Evolutionary conservation across 1,140 invertebrate species (phyloP).

Genomic region (Cherax quadricarinatus): DNA sequence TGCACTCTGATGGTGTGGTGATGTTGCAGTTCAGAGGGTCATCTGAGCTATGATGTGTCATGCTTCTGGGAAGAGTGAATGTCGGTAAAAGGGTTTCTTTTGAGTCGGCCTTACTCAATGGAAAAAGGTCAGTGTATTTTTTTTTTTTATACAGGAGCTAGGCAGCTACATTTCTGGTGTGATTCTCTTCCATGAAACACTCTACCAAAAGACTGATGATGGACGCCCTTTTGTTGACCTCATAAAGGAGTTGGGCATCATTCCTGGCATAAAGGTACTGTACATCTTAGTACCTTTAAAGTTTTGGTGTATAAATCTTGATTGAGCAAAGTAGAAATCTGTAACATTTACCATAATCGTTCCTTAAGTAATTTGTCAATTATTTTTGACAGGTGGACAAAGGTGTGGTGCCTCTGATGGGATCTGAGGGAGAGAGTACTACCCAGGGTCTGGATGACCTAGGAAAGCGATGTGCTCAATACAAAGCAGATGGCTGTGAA

Average conservation of each 20-base stretch:
- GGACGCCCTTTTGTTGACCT: constrained; percentile 89
- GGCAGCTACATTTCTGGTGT: constrained; percentile 88
- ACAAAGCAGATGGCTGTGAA: constrained; percentile 98
- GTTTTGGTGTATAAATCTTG: no score
- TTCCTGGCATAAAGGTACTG: constrained; percentile 91
- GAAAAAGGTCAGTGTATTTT: no score
- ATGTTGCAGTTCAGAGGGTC: no score
- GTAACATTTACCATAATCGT: no score
- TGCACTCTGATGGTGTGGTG: no score
- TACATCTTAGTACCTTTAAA: neutral
- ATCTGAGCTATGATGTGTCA: no score
- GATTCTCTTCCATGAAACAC: constrained; percentile 97
- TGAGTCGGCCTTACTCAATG: no score
- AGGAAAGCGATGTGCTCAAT: constrained; percentile 94
- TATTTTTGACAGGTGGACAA: constrained; percentile 80
- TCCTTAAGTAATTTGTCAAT: neutral
- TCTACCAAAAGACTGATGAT: constrained; percentile 95
- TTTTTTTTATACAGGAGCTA: constrained; percentile 77
- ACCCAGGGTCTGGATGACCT: constrained; percentile 98
- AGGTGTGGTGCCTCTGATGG: constrained; percentile 91
- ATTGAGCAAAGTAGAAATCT: no score
- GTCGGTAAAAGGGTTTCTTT: no score
- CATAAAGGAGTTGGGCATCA: constrained; percentile 89
- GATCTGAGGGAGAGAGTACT: constrained; percentile 94
- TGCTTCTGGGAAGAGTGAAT: no score